Conservation (phyloP, 2,888 invertebrate species). For the Sarcophaga variegata region DNA sequence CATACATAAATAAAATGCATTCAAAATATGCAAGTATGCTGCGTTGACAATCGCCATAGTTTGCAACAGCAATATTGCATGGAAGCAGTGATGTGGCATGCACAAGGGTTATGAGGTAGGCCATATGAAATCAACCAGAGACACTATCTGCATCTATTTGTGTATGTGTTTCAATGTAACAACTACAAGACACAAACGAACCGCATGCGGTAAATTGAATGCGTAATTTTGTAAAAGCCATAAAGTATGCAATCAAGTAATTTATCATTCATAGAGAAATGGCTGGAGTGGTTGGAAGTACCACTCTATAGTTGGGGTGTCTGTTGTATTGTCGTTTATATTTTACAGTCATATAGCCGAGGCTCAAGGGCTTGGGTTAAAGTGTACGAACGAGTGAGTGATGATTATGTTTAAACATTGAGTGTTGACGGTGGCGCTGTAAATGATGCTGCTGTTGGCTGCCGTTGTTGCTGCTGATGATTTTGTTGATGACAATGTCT, state of each 20-base stretch:
- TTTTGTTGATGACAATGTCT: constrained; percentile 64
- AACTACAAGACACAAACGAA: constrained; percentile 40
- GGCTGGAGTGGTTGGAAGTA: not conserved
- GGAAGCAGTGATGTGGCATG: constrained; percentile 53
- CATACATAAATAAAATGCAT: constrained; percentile 47
- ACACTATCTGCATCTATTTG: not conserved
- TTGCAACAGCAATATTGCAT: constrained; percentile 41
- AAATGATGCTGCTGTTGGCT: constrained; percentile 70
- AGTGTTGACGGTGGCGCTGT: constrained; percentile 49
- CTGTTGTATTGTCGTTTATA: constrained; percentile 71
- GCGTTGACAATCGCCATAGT: constrained; percentile 36
- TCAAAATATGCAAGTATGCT: constrained; percentile 43
- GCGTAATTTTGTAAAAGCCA: constrained; percentile 66
- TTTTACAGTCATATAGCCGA: constrained; percentile 70
- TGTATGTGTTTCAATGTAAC: not conserved
- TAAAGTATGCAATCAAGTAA: constrained; percentile 74
- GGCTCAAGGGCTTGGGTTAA: constrained; percentile 34
- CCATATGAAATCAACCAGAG: constrained; percentile 11
- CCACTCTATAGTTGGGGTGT: not conserved
- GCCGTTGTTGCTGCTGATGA: constrained; percentile 55
- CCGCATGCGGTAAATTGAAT: constrained; percentile 68
- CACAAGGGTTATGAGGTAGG: constrained; percentile 15
- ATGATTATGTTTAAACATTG: constrained; percentile 44
- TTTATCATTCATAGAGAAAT: constrained; percentile 59
- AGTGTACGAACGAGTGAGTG: constrained; percentile 53